Base-by-base conservation (phyloP, 2,113 vertebrate species). In the Phrynocephalus versicolor region DNA sequence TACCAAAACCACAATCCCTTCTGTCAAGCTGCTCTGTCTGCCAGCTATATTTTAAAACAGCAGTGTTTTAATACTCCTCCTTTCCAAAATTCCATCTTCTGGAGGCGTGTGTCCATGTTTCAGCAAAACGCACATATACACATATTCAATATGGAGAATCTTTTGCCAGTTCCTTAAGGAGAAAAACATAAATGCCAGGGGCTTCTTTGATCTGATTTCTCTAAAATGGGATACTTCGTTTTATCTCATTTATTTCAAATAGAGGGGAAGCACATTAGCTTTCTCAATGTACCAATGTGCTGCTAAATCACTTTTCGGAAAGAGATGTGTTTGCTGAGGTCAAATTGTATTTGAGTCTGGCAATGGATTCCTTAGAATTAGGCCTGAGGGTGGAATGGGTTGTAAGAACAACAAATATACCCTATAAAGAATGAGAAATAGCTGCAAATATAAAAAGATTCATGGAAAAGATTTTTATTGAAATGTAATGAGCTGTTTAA, bases 51-150 rank as follows among this genome's bases (percentile, higher is more conserved):
- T 92, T 91, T 86, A 88, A 0, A 92, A 91, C 84, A 81, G 75
- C 91, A 91, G 86, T 92, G 83, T 93, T 91, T 93, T 78, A 37
- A 94, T 83, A 35, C 88, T 92, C 92, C 72, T 89, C 86, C 89
- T 92, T 89, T 92, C 91, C 90, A 73, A 82, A 92, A 91, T 90
- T 93, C 80, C 83, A 91, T 90, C 88, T 84, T 91, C 91, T 88
- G 92, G 78, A 91, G 91, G 90, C 70, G 13, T 93, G 77, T 85
- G 92, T 91, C 87, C 86, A 89, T 89, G 92, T 88, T 84, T 79
- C 88, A 89, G 60, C 64, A 45, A 82, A 90, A 84, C 64, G 62
- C 87, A 80, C 62, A 76, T 77, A 84, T 70, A 23, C 65, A 30
- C 82, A 0, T 0, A 45, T 83, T 76, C 37, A 62, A 85, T 35